Evolutionary conservation across 2,113 vertebrate genomes (phyloP).

Genomic region (Cavia aperea): DNA sequence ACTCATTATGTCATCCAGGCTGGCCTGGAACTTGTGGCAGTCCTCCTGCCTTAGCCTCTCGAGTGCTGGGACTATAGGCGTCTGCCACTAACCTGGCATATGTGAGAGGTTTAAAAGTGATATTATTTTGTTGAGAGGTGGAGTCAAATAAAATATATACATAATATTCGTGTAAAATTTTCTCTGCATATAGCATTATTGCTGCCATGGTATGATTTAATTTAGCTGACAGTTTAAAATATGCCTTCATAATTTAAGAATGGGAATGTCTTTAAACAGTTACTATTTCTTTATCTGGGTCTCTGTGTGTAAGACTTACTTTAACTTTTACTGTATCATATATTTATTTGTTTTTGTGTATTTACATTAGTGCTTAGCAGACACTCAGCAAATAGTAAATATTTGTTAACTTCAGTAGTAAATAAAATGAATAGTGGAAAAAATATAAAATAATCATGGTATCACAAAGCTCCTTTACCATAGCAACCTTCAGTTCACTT

Average conservation of each 20-base stretch:
- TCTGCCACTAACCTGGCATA: background rate
- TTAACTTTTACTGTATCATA: background rate
- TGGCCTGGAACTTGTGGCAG: background rate
- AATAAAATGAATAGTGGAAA: background rate
- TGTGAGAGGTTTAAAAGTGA: background rate
- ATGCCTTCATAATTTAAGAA: background rate
- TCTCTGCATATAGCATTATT: background rate
- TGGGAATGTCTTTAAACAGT: background rate
- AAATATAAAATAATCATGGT: background rate
- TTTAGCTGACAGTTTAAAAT: slow-evolving; percentile 34
- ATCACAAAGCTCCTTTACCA: background rate
- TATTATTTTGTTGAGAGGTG: slow-evolving; percentile 24
- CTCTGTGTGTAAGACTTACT: background rate
- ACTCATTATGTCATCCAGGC: background rate
- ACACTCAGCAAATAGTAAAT: background rate
- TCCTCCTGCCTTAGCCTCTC: background rate
- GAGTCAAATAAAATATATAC: background rate
- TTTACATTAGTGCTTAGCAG: background rate
- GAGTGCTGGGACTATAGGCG: background rate
- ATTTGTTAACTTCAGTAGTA: background rate
- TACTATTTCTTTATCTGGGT: background rate
- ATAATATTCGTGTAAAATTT: background rate
- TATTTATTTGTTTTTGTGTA: background rate
- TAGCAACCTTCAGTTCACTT: background rate
- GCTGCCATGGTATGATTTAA: background rate